These are phyloP conservation scores for Chelonus insularis DNA, from an alignment of 1,140 invertebrate genomes.

Conservation along the genomic window DNA sequence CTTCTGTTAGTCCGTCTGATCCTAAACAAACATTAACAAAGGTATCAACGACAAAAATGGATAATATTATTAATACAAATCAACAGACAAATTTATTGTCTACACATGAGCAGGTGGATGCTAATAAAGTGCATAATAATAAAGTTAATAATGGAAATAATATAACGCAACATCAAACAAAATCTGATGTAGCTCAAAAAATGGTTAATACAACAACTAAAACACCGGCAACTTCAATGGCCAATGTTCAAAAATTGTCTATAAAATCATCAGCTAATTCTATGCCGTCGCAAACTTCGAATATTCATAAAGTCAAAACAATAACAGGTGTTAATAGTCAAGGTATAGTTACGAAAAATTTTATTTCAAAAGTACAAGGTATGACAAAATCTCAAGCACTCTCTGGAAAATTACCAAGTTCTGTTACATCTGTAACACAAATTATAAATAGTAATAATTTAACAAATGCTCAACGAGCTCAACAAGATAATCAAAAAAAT, in stretches of 20 bases:
- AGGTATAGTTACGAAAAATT: constrained; percentile 32
- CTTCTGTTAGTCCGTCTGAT: neutral
- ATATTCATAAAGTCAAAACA: constrained; percentile 42
- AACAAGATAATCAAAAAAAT: constrained; percentile 34
- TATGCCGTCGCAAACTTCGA: constrained; percentile 26
- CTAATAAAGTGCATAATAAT: no score
- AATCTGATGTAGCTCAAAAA: no score
- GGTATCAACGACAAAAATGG: neutral
- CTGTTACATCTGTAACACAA: constrained; percentile 43
- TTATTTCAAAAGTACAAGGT: constrained; percentile 36
- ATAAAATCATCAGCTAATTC: constrained; percentile 26
- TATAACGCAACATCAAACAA: neutral
- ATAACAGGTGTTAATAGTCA: constrained; percentile 33
- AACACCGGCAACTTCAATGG: constrained; percentile 27
- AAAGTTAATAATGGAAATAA: no score
- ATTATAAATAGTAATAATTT: constrained; percentile 40
- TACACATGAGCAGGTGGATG: neutral
- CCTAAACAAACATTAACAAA: neutral
- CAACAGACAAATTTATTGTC: constrained; percentile 9
- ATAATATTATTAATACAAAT: constrained; percentile 16
- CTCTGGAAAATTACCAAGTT: constrained; percentile 14
- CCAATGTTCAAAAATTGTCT: constrained; percentile 43
- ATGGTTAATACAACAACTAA: constrained; percentile 25
- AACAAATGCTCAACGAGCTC: constrained; percentile 32
- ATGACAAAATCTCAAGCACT: constrained; percentile 35